Evolutionary conservation across 2,888 invertebrate species (phyloP), one percentile per base, ranked within the genome.

Genomic region (Aplocera efformata): DNA sequence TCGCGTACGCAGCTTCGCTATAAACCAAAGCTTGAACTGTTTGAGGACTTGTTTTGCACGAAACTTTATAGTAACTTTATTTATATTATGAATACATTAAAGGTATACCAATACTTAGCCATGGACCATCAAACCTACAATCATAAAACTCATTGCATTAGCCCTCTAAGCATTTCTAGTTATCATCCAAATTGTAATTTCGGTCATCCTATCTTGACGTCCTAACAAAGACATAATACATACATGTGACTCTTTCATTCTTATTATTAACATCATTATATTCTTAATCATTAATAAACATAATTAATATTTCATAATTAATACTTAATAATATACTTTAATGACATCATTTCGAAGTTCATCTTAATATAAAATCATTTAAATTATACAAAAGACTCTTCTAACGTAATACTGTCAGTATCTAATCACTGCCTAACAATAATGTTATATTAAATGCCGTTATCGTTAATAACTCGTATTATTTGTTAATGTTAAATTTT

Each of bases 401-500:
- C 44, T 56, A 57, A 56, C 48, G 11, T 56, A 64, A 67, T 72
- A 77, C 76, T 79, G 71, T 75, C 78, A 72, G 69, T 67, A n/a
- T n/a, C n/a, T n/a, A 63, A 67, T 56, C 74, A 81, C 78, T 82
- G 82, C 79, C 79, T 77, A 58, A 69, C 64, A 64, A 64, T 69
- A 71, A 63, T 61, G 60, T 70, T 75, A 69, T 71, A 72, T 43
- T 32, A 39, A 46, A 47, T 75, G 72, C 72, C 74, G 72, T 74
- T 77, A 78, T 75, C 55, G 64, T 75, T 58, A 69, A 67, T 65
- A 57, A 30, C 32, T 76, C 62, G 66, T 80, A 73, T 77, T 81
- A 77, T 72, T 75, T 69, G 67, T 76, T 82, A 82, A 78, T 77
- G 66, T 76, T 79, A 76, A 72, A 71, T 72, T n/a, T 62, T 79